phyloP scores from a whole-genome alignment of 1,140 invertebrate genomes.

The Nylanderia fulva region DNA sequence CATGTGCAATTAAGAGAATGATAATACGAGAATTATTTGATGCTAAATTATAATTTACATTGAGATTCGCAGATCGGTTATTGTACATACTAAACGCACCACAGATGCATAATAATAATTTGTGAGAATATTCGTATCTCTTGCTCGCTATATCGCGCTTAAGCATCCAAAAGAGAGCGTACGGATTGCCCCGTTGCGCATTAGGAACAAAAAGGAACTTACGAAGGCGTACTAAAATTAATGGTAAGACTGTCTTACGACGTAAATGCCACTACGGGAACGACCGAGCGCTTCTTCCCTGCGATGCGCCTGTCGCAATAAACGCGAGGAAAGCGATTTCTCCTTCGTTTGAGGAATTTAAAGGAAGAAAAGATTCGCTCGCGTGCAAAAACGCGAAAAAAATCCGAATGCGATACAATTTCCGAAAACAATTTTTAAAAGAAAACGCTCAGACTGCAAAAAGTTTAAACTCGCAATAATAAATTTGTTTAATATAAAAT shows the following conservation, averaged over 20 bases:
- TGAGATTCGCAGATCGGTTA: neutral
- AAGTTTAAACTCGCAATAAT: conserved; percentile 29
- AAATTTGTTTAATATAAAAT: neutral
- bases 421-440: neutral
- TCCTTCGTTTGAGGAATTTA: conserved; percentile 11
- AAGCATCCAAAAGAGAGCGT: neutral
- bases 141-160: neutral
- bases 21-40: neutral
- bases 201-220: conserved; percentile 35
- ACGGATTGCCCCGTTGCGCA: neutral
- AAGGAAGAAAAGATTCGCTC: neutral
- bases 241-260: conserved; percentile 54
- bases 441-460: neutral
- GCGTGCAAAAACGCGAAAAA: neutral
- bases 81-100: neutral
- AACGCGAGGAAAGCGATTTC: conserved; percentile 13
- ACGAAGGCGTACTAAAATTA: conserved; percentile 56
- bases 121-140: conserved; percentile 14
- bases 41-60: conserved; percentile 7
- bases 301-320: conserved; percentile 15
- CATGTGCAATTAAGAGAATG: neutral
- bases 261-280: conserved; percentile 39
- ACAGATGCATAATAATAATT: conserved; percentile 31
- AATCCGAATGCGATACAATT: neutral
- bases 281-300: neutral